Percentiles rank a stretch among this genome's conserved stretches.
phyloP scores from a whole-genome alignment of 2,113 vertebrate genomes.

The Lophura nycthemera region DNA sequence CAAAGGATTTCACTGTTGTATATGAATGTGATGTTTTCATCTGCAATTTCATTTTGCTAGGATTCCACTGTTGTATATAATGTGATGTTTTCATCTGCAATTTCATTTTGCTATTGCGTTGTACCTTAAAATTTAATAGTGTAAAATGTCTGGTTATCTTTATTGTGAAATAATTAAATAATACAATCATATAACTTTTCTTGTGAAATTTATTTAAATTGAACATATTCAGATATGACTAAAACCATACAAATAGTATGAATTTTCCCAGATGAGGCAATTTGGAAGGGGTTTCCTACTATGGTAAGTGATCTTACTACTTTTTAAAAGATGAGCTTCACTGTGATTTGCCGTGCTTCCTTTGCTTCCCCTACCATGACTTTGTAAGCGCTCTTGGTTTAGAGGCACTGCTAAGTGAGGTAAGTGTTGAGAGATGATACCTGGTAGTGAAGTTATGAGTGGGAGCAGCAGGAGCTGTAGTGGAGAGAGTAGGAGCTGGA shows the following conservation, averaged over 20 bases:
- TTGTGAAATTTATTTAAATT: background rate
- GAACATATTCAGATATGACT: background rate
- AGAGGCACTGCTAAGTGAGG: conserved; percentile 23
- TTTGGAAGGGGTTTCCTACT: background rate
- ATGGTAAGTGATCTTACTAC: background rate
- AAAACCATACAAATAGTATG: background rate
- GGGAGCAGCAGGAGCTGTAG: background rate
- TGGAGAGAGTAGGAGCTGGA: background rate
- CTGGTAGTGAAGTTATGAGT: background rate
- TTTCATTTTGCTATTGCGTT: background rate
- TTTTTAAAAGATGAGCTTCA: background rate
- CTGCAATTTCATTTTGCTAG: no score
- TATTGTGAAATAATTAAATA: background rate
- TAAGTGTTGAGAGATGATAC: conserved; percentile 34
- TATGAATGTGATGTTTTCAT: background rate
- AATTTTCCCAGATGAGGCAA: background rate
- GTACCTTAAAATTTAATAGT: background rate
- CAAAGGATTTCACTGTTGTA: background rate
- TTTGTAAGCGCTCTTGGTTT: conserved; percentile 6
- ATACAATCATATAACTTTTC: background rate
- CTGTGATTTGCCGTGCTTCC: background rate
- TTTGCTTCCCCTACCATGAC: background rate
- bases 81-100: background rate
- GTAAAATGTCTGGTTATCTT: background rate
- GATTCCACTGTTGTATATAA: background rate